Evolutionary conservation across 2,888 invertebrate species (phyloP).

Genomic region (Tyria jacobaeae): DNA sequence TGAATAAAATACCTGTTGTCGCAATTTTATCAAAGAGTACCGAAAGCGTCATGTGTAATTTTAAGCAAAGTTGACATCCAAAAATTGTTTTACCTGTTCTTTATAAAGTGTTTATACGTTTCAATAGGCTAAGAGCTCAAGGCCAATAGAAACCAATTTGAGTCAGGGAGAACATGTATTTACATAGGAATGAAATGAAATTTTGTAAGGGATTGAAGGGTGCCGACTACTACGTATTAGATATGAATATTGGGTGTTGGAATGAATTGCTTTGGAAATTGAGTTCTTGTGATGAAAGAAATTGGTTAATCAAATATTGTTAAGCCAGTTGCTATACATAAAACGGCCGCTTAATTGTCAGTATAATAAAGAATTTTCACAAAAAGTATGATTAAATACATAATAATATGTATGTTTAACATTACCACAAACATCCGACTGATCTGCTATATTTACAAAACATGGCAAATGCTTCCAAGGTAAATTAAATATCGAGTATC

Average conservation of each 20-base stretch:
- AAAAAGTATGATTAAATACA: too few relatives aligned
- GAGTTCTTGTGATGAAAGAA: background rate
- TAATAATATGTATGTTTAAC: too few relatives aligned
- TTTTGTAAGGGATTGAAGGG: slow-evolving; percentile 45
- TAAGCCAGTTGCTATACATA: background rate
- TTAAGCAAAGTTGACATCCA: slow-evolving; percentile 20
- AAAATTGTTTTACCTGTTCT: slow-evolving; percentile 28
- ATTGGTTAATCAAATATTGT: background rate
- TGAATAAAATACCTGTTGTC: slow-evolving; percentile 20
- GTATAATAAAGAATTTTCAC: background rate
- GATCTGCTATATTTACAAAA: too few relatives aligned
- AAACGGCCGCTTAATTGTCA: too few relatives aligned
- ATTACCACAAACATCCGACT: too few relatives aligned
- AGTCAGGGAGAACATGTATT: slow-evolving; percentile 54
- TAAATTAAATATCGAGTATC: too few relatives aligned
- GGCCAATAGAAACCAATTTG: slow-evolving; percentile 62
- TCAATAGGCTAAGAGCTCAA: slow-evolving; percentile 61
- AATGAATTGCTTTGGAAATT: slow-evolving; percentile 1
- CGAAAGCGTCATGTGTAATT: slow-evolving; percentile 22
- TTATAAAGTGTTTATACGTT: slow-evolving; percentile 55
- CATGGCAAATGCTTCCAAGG: too few relatives aligned
- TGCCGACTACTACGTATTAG: slow-evolving; percentile 6
- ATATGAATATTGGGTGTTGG: slow-evolving; percentile 3
- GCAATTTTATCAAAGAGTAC: slow-evolving; percentile 18
- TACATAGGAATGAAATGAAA: slow-evolving; percentile 60